Percentiles rank a stretch among this genome's conserved stretches.
Conservation (phyloP, 2,888 invertebrate genomes). For the Andrena minutula region DNA sequence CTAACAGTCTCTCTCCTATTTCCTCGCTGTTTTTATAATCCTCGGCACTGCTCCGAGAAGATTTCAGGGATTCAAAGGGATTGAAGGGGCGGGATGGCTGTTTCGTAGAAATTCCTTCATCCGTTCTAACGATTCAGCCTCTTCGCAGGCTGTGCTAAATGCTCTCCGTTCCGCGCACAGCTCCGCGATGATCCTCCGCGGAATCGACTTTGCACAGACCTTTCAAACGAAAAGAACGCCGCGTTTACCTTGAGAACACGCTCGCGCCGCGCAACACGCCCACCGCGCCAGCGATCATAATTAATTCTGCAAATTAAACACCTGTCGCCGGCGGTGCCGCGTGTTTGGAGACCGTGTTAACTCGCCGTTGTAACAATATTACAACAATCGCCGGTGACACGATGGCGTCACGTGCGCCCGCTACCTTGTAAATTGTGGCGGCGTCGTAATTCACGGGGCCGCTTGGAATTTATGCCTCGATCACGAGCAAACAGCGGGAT, state of each 20-base stretch:
- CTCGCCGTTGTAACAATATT: slow-evolving; percentile 37
- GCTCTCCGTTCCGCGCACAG: background rate
- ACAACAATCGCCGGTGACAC: slow-evolving; percentile 12
- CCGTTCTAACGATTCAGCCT: background rate
- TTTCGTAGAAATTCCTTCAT: background rate
- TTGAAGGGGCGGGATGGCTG: background rate
- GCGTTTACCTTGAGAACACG: background rate
- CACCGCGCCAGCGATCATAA: slow-evolving; percentile 17
- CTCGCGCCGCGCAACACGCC: background rate
- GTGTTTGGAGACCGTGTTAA: slow-evolving; percentile 45
- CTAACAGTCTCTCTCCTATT: too few relatives aligned
- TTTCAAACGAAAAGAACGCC: background rate
- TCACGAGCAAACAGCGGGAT: slow-evolving; percentile 28
- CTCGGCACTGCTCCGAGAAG: background rate
- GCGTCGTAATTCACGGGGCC: slow-evolving; percentile 25
- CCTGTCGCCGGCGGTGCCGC: background rate
- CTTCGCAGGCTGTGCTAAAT: background rate
- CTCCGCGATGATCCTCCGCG: background rate
- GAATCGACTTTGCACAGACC: background rate
- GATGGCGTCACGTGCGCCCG: slow-evolving; percentile 14
- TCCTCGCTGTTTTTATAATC: background rate
- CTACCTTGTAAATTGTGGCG: slow-evolving; percentile 36
- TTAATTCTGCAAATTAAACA: slow-evolving; percentile 47
- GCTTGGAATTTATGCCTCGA: slow-evolving; percentile 6
- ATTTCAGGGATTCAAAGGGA: background rate